Evolutionary conservation across 2,797 vertebrate species (phyloP).

Genomic region (Artibeus lituratus): DNA sequence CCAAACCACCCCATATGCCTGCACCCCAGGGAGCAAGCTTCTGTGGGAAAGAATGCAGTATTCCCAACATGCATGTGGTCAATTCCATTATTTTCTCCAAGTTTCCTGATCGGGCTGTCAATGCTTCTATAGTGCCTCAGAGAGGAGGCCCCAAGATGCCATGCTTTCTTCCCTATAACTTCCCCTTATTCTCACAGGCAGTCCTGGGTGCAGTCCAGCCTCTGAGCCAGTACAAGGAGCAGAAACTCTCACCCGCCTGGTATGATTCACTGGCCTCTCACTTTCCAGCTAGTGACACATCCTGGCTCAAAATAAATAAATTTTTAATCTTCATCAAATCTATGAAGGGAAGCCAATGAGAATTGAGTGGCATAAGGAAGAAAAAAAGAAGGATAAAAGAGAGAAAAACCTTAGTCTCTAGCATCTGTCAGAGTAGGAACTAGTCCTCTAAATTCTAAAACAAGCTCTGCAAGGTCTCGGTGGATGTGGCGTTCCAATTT

Average conservation of each 20-base stretch:
- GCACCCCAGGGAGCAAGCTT: constrained; percentile 23
- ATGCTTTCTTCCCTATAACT: background rate
- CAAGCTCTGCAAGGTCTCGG: background rate
- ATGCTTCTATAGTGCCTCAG: background rate
- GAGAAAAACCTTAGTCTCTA: background rate
- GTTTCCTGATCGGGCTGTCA: background rate
- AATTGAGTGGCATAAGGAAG: background rate
- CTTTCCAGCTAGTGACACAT: constrained; percentile 15
- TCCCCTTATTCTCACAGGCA: background rate
- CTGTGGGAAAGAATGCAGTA: constrained; percentile 57
- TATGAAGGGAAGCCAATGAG: constrained; percentile 25
- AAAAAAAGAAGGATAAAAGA: background rate
- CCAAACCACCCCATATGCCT: constrained; percentile 6
- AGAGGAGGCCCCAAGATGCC: background rate
- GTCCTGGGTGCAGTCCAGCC: background rate
- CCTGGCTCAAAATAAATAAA: constrained; percentile 52
- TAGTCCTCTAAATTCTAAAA: background rate
- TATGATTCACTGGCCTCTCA: constrained; percentile 15
- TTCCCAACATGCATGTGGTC: background rate
- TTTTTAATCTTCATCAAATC: constrained; percentile 47
- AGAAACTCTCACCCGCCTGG: background rate
- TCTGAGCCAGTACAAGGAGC: background rate
- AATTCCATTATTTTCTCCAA: constrained; percentile 36
- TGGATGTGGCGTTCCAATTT: too few relatives aligned
- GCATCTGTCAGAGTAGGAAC: background rate